Evolutionary conservation across 1,140 invertebrate species (phyloP), one percentile per base, ranked within the genome.

Genomic region (Drosophila tani): DNA sequence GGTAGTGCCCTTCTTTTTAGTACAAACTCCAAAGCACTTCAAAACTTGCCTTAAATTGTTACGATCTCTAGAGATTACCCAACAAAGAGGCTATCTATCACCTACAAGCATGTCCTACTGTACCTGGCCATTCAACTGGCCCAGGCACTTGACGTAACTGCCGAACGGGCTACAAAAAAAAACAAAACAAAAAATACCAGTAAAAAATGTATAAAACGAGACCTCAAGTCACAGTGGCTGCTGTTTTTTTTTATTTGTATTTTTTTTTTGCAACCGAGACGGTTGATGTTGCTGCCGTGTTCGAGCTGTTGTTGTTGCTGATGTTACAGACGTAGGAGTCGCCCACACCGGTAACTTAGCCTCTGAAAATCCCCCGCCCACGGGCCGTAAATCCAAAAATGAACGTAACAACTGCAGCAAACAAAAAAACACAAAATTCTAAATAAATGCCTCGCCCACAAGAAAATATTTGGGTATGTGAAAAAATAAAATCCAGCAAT

Each of bases 391-490:
- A 68, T 27, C 82, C 80, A 82, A 86, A 87, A 86, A 73, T 62
- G 71, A 86, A 83, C 75, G 70, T 79, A 67, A 81, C 71, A 79
- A 64, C 46, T 64, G 76, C 43, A 85, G 58, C 38, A 82, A 47
- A 59, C 57, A 58, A 40, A 81, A 57, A 40, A 81, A 57, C 19
- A 74, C 19, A 63, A 81, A 71, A 88, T 88, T 87, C 84, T 88
- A 79, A 84, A 73, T 90, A 84, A 88, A 88, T 76, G 69, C 68
- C 69, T 77, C 75, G 75, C 79, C 69, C 69, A 66, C 73, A 70
- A 49, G 46, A 24, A 87, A 73, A 84, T 68, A 74, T 58, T 64
- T 60, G 41, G 32, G 29, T 40, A 45, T n/a, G 53, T 38, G 70
- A n/a, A 55, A 43, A 63, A 68, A 59, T 21, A 47, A 41, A 50